Evolutionary conservation across 2,113 vertebrate genomes (phyloP).

Genomic region (Pygoscelis adeliae): DNA sequence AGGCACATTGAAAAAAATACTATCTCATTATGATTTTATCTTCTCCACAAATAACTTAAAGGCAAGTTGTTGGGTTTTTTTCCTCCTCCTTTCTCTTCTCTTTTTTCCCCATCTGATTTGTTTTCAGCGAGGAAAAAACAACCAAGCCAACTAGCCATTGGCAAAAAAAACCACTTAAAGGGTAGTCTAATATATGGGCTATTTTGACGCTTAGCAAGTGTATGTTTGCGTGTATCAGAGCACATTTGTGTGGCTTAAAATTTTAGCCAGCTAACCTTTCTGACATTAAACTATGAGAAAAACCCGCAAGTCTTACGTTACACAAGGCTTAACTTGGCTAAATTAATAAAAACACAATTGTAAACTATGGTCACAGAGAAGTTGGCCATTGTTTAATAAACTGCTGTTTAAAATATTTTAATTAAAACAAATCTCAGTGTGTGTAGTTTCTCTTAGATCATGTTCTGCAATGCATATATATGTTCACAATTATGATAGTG

Average conservation of each 20-base stretch:
- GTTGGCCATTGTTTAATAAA: not conserved
- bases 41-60: not conserved
- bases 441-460: not conserved
- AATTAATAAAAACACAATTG: not conserved
- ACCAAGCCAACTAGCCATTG: not conserved
- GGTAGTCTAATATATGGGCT: not conserved
- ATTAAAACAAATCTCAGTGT: not conserved
- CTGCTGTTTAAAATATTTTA: not conserved
- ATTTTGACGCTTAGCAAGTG: not conserved
- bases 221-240: not conserved
- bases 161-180: not conserved
- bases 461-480: not conserved
- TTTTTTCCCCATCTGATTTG: not conserved
- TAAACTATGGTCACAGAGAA: not conserved
- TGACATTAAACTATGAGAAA: not conserved
- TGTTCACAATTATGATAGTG: not conserved
- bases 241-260: not conserved
- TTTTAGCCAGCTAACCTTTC: not conserved
- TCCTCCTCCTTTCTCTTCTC: not conserved
- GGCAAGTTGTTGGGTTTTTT: not conserved
- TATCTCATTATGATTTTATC: not conserved
- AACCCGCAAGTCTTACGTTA: not conserved
- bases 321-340: not conserved
- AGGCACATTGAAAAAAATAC: not conserved
- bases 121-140: not conserved